Evolutionary conservation across 2,113 vertebrate genomes (phyloP).

Genomic region (Motacilla tschutschensis): DNA sequence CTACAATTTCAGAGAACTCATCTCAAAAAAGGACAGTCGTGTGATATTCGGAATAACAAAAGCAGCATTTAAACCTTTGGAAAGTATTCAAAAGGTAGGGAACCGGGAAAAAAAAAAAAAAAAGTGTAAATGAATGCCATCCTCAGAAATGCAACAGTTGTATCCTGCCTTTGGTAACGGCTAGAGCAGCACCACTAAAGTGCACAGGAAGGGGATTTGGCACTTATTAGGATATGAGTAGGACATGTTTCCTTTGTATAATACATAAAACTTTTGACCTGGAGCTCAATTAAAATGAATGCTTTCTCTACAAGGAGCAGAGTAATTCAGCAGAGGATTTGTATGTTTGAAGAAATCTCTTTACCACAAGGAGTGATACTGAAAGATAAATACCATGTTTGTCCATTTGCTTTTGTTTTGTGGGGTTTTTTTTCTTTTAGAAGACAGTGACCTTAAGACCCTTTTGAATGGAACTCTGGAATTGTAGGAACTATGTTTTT

Average conservation of each 20-base stretch:
- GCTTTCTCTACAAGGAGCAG: neutral
- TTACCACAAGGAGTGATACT: neutral
- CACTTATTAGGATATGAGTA: neutral
- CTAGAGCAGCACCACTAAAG: neutral
- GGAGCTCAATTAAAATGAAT: neutral
- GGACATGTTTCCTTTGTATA: neutral
- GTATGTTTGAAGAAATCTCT: neutral
- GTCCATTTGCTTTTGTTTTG: neutral
- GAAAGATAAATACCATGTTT: neutral
- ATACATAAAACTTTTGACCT: neutral
- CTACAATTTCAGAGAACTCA: neutral
- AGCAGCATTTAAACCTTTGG: neutral
- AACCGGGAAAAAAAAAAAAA: neutral
- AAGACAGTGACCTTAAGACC: neutral
- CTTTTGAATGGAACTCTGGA: neutral
- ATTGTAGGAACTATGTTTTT: neutral
- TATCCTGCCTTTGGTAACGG: neutral
- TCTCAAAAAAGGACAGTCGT: neutral
- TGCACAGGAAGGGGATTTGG: neutral
- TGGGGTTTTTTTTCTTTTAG: neutral
- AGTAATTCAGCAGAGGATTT: neutral
- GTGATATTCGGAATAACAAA: neutral
- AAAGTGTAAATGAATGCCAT: neutral
- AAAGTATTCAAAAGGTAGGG: neutral
- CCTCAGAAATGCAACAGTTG: neutral